Conservation (phyloP, 92 coral and sea anemone species). For the Bergia puertoricense region DNA sequence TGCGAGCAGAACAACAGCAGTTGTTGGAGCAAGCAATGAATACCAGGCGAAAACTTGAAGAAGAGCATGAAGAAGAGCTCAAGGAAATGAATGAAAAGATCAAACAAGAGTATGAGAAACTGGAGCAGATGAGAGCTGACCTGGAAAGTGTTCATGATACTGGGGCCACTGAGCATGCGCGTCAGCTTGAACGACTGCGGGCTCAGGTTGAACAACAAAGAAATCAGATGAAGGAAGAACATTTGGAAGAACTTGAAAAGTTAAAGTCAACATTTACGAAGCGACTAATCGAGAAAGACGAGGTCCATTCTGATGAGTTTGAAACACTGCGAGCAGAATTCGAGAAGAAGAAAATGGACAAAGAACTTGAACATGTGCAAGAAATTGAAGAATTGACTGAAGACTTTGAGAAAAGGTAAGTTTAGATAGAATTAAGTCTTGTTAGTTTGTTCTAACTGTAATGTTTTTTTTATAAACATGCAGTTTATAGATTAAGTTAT, state of each 20-base stretch:
- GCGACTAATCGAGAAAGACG: constrained; percentile 67
- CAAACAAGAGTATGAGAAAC: constrained; percentile 75
- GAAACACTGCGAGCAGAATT: constrained; percentile 69
- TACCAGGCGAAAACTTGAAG: constrained; percentile 68
- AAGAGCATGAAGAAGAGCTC: constrained; percentile 75
- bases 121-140: constrained; percentile 78
- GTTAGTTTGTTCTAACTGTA: background rate
- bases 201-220: constrained; percentile 84
- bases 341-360: constrained; percentile 89
- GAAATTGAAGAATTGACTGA: constrained; percentile 82
- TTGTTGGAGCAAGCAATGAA: constrained; percentile 72
- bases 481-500: background rate
- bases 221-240: constrained; percentile 67
- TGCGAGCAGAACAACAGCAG: constrained; percentile 76
- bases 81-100: constrained; percentile 76
- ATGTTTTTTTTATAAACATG: background rate
- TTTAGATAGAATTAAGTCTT: background rate
- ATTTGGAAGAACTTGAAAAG: constrained; percentile 70
- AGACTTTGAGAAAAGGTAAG: constrained; percentile 89
- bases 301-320: constrained; percentile 64
- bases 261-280: constrained; percentile 71
- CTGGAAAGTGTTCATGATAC: constrained; percentile 67
- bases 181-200: constrained; percentile 78
- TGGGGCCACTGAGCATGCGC: constrained; percentile 79
- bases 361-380: constrained; percentile 79